Conservation (phyloP, 2,888 invertebrate genomes). For the Arrhopalites spinosus region DNA sequence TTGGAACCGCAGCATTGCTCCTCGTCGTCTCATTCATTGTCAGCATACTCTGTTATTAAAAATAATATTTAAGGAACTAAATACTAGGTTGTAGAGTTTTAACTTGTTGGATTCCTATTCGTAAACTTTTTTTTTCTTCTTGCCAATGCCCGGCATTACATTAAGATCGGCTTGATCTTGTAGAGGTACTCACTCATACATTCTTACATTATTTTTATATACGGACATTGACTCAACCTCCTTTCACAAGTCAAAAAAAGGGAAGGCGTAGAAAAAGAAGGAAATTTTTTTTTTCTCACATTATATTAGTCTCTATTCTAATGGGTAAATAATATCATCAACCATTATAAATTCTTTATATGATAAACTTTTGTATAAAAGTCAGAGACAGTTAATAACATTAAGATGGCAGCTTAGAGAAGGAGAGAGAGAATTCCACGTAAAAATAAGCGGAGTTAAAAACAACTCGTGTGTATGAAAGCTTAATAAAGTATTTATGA, state of each 20-base stretch:
- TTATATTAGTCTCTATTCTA: too few species aligned
- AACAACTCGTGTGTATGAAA: background rate
- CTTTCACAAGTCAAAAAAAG: too few species aligned
- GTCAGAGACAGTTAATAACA: background rate
- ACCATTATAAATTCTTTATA: too few species aligned
- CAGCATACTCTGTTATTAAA: constrained; percentile 32
- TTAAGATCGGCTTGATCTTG: too few species aligned
- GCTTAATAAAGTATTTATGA: constrained; percentile 40
- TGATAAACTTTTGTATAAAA: too few species aligned
- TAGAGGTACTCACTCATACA: too few species aligned
- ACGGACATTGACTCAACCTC: too few species aligned
- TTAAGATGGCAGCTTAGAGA: background rate
- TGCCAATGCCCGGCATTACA: constrained; percentile 11
- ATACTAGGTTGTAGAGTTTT: constrained; percentile 23
- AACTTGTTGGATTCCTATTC: constrained; percentile 7
- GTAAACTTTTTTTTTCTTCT: constrained; percentile 6
- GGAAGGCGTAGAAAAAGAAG: too few species aligned
- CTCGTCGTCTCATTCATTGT: constrained; percentile 35
- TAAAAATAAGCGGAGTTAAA: constrained; percentile 11
- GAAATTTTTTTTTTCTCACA: too few species aligned
- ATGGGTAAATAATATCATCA: too few species aligned
- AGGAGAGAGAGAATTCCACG: constrained; percentile 5
- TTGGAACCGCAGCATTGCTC: background rate
- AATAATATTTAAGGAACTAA: constrained; percentile 36
- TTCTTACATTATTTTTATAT: too few species aligned